Evolutionary conservation across 2,113 vertebrate species (phyloP), one percentile per base, ranked within the genome.

Genomic region (Vulpes ferrilata): DNA sequence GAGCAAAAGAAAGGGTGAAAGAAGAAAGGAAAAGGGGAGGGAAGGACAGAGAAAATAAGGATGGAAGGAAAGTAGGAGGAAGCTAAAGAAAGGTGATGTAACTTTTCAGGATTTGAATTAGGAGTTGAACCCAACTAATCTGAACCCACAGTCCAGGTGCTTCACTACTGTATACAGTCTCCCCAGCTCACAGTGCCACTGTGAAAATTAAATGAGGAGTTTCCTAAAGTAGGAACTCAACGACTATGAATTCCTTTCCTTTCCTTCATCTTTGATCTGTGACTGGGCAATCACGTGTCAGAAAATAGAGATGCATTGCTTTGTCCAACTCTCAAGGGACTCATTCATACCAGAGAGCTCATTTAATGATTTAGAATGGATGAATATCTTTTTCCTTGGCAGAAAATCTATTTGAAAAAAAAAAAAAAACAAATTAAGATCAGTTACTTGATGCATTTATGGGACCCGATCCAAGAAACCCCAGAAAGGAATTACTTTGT

Each of bases 351-450:
- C 76, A 76, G 53, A 92, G 59, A 94, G 23, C 69, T 94, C 92
- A 84, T 96, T 93, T 96, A 93, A 90, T 97, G 95, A 95, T 97
- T 98, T 98, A 88, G 23, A 82, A 3, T 88, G 53, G 85, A 95
- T 67, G 53, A 90, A 85, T 96, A 94, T 92, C 78, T 94, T 93
- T 94, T 92, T 38, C 59, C 59, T 90, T 97, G 95, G 95, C 90
- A 98, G 84, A 32, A 97, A 96, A 96, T 97, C 96, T 93, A 96
- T 96, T 87, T 84, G 22, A 15, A 69, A 82, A 90, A 71, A 43
- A 43, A 43, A 43, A 5, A 95, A 30, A 90, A 91, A 60, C 23
- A 97, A 96, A 95, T 95, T 95, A 98, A 96, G 30, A 93, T 96
- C 92, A 93, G 90, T 95, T 96, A 55, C 53, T 96, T 96, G 94